Base-by-base conservation (phyloP, 2,888 invertebrate genomes). In the Chymomyza amoena region DNA sequence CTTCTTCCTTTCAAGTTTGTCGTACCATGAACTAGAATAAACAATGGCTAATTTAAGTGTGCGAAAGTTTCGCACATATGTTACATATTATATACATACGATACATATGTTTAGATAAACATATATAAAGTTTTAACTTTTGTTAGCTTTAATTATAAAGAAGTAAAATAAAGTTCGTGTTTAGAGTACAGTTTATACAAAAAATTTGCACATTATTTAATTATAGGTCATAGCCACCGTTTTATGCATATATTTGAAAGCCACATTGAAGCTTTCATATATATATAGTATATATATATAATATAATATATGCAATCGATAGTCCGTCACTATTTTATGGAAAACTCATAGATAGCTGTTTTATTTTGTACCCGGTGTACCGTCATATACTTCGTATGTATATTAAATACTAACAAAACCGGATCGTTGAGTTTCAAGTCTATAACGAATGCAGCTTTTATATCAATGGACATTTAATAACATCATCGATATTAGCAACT, bases 361-460 rank as follows among this genome's bases (percentile, higher is more conserved):
- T 32, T 32, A 7, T 0, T 32, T 32, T 45, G 13, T 15, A 45
- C 10, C 39, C 39, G 39, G 39, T 45, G 13, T 45, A 45, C 39
- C 13, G 10, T 45, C 39, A 45, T 45, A 45, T 45, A 45, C 39
- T 45, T 45, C 20, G 13, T 25, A 56, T 51, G 56, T 68, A 77
- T 76, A 69, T 72, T 75, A 68, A 64, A 71, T 70, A 76, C 81
- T 69, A 72, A 79, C 78, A 67, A 76, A 84, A 80, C 84, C 84
- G 79, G 84, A 81, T 80, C 81, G 72, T 73, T 74, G 76, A 73
- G 76, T 79, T 81, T 73, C 68, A 68, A 78, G 68, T 71, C 79
- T 76, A 74, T 84, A 78, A 79, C 79, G 76, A 81, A 70, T 81
- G 79, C 73, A 70, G 84, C 81, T 76, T 78, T 76, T 68, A 65